Percentiles rank a stretch among this genome's conserved stretches.
Evolutionary conservation across 2,888 invertebrate species (phyloP).

Genomic region (Mesorhabditis spiculigera): DNA sequence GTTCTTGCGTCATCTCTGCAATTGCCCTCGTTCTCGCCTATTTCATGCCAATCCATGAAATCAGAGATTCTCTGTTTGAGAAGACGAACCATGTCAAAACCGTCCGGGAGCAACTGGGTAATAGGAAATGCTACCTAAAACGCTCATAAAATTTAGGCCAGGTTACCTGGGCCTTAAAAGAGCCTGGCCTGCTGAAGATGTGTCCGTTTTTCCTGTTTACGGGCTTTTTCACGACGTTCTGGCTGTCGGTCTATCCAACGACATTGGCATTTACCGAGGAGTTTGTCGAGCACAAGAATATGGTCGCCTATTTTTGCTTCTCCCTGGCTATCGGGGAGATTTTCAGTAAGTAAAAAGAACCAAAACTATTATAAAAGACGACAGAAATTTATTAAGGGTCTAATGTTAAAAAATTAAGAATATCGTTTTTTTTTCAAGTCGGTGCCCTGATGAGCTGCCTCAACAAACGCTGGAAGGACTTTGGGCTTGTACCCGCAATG

Average conservation of each 20-base stretch:
- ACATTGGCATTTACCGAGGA: slow-evolving; percentile 27
- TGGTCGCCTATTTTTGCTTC: slow-evolving; percentile 1
- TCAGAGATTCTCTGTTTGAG: not conserved
- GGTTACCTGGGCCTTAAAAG: not conserved
- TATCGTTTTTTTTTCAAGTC: not conserved
- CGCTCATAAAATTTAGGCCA: not conserved
- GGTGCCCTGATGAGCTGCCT: not conserved
- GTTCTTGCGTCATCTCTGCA: not conserved
- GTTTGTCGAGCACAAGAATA: not conserved
- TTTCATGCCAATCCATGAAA: not conserved
- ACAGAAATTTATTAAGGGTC: too few species aligned
- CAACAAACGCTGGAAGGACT: not conserved
- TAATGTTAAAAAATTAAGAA: too few species aligned
- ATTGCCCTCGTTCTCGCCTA: not conserved
- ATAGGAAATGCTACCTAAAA: not conserved
- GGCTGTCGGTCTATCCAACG: slow-evolving; percentile 33
- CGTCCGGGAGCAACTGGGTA: slow-evolving; percentile 4
- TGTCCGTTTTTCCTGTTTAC: not conserved
- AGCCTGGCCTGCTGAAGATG: not conserved
- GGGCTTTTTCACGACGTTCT: slow-evolving; percentile 11
- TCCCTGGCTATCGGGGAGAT: not conserved
- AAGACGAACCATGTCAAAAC: not conserved
- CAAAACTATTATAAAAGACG: not conserved
- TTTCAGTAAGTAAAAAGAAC: not conserved
- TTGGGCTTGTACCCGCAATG: not conserved